Base-by-base conservation (phyloP, 2,888 invertebrate species). In the Galerucella pusilla region DNA sequence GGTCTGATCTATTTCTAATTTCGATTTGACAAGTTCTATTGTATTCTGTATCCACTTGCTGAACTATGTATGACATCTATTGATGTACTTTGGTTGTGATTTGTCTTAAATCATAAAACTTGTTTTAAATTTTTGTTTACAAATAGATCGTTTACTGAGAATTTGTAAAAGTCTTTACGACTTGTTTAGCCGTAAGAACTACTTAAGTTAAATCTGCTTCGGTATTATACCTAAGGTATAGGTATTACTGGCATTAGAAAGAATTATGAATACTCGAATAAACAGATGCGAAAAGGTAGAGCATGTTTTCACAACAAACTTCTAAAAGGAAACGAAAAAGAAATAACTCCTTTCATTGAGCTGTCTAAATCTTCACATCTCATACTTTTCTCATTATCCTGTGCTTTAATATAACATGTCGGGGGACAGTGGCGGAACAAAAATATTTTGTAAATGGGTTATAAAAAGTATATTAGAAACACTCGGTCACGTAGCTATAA, bases 361-460 rank as follows among this genome's bases (percentile, higher is more conserved):
- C 64, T 65, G 64, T 65, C 46, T 65, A 65, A 46, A 65, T 65
- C 64, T 65, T 65, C 46, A 65, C 64, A 46, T 65, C 64, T 65
- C 16, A 46, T 65, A 65, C 64, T 65, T 65, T 65, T 65, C 64
- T 65, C 64, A 65, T 65, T 65, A 65, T 65, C 64, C 25, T 46
- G 46, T 65, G 64, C 64, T n/a, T 20, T 46, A 65, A 46, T 65
- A 46, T 25, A 4, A 12, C 20, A 35, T 42, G 63, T n/a, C 2
- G n/a, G n/a, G 1, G 7, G 3, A 2, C 64, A 65, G 46, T 65
- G 64, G n/a, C 64, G 64, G 1, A 14, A 16, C 35, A 42, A 1
- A 10, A 12, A 42, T 6, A 16, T 42, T 63, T 63, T 42, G 1
- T 9, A 35, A 3, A 14, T 2, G 42, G 35, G n/a, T 28, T 61